Evolutionary conservation across 1,140 invertebrate genomes (phyloP), one percentile per base, ranked within the genome.

Genomic region (Drosophila kepulauana): DNA sequence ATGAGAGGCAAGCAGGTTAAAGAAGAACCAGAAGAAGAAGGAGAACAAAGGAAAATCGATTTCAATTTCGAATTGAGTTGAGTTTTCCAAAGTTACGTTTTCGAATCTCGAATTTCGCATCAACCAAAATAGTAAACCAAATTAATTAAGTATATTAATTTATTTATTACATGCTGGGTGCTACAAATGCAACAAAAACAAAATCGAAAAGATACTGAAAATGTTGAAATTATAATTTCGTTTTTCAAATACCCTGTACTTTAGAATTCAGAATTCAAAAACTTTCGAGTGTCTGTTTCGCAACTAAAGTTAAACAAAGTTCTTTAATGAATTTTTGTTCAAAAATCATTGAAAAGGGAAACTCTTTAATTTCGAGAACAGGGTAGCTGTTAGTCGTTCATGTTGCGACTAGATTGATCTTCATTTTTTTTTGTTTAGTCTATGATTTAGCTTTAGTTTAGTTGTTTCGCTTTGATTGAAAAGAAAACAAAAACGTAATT

Each of bases 131-230:
- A 35, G 57, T 65, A 64, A 88, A 80, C 80, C 76, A 88, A 89
- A 88, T 84, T 69, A 74, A 84, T 70, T 63, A 46, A 81, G 72
- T 75, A 72, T 78, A 66, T 77, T 66, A 75, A 75, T 75, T 75
- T 75, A 75, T 62, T 69, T 74, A 74, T 81, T 58, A 75, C 41
- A 56, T 88, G 80, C 84, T 87, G 85, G 84, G 84, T 87, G 84
- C 84, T 87, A 75, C 33, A 76, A 65, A 64, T 68, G 63, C 63
- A 75, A 70, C 61, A 75, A 71, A 63, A 43, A 58, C 4, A 13
- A 52, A 43, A 61, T 43, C 10, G 11, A n/a, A 45, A 30, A 11
- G n/a, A 43, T 28, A 62, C 30, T 10, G 51, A 68, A 68, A 68
- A 73, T 38, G 15, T 51, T 58, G 13, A 46, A 35, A 45, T 59